Conservation (phyloP, 1,140 invertebrate species). For the Drosophila bifasciata region DNA sequence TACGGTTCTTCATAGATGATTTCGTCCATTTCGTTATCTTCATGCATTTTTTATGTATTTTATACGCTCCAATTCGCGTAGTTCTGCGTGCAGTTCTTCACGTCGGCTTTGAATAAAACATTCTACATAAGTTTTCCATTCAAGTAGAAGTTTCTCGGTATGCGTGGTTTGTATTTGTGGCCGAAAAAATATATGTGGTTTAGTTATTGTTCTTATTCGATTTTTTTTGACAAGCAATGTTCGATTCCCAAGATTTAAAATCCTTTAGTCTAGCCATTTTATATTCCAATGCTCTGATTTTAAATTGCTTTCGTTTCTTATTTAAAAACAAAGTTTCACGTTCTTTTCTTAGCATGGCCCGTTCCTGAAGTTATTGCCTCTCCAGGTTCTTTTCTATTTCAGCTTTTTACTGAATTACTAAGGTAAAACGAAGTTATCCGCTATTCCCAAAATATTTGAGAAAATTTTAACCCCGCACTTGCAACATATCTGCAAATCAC, state of each 20-base stretch:
- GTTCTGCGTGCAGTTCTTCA: conserved; percentile 52
- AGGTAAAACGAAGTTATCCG: too few relatives aligned
- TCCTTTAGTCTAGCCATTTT: conserved; percentile 95
- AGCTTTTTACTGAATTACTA: too few relatives aligned
- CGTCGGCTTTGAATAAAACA: conserved; percentile 47
- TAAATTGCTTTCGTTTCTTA: conserved; percentile 93
- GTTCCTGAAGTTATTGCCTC: conserved; percentile 94
- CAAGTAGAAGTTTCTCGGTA: conserved; percentile 55
- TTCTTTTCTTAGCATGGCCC: conserved; percentile 93
- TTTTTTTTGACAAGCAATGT: conserved; percentile 90
- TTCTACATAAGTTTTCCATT: conserved; percentile 58
- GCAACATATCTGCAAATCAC: too few relatives aligned
- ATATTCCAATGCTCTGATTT: conserved; percentile 94
- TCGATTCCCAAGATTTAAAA: conserved; percentile 94
- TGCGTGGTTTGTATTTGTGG: conserved; percentile 85
- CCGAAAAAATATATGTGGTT: conserved; percentile 94
- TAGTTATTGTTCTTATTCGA: conserved; percentile 94
- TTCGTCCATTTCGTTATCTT: conserved; percentile 49
- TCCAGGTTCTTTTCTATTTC: conserved; percentile 97
- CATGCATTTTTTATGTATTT: conserved; percentile 51
- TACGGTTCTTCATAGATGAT: conserved; percentile 32
- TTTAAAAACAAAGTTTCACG: conserved; percentile 93
- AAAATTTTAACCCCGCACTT: too few relatives aligned
- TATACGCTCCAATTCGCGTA: conserved; percentile 54
- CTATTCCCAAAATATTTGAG: too few relatives aligned